Conservation (phyloP, 2,113 vertebrate genomes). For the Manacus vitellinus region DNA sequence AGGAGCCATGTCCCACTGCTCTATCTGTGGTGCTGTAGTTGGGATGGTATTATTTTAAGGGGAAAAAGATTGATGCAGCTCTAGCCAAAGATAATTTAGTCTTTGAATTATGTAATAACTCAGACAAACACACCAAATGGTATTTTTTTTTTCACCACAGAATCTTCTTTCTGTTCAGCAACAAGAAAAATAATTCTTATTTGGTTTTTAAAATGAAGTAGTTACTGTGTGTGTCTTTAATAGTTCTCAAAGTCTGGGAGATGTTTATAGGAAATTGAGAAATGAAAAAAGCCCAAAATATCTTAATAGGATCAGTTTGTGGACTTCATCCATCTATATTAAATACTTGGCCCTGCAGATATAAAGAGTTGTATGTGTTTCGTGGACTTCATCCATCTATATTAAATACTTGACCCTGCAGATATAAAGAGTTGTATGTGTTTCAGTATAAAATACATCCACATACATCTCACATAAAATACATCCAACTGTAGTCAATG, state of each 20-base stretch:
- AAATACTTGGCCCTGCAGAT: background rate
- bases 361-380: background rate
- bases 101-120: background rate
- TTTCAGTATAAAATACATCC: background rate
- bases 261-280: background rate
- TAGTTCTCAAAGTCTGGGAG: background rate
- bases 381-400: background rate
- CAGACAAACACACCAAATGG: background rate
- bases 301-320: background rate
- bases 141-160: background rate
- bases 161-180: background rate
- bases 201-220: background rate
- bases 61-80: background rate
- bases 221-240: background rate
- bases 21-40: background rate
- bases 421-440: fast-evolving
- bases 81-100: background rate
- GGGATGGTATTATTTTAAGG: background rate
- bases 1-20: background rate
- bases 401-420: background rate
- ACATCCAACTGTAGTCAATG: background rate
- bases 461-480: background rate
- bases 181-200: background rate
- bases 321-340: background rate
- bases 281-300: background rate